phyloP scores from a whole-genome alignment of 1,140 invertebrate species.

The Neomicropteryx cornuta region DNA sequence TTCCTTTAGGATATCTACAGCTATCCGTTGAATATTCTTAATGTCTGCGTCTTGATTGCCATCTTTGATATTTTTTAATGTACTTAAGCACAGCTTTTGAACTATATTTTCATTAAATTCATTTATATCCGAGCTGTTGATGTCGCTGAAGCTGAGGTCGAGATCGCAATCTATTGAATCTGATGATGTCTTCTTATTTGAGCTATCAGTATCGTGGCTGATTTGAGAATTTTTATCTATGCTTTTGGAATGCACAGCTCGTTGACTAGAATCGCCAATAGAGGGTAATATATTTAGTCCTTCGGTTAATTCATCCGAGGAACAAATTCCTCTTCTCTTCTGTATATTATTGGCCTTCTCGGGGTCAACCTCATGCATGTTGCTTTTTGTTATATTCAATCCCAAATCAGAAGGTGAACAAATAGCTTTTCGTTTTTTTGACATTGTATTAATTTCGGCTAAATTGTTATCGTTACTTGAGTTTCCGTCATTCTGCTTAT shows the following conservation, averaged over 20 bases:
- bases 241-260: slow-evolving; percentile 24
- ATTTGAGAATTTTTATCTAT: slow-evolving; percentile 30
- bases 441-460: slow-evolving; percentile 14
- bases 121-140: slow-evolving; percentile 41
- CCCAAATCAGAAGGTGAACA: slow-evolving; percentile 33
- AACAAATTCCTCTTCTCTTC: slow-evolving; percentile 44
- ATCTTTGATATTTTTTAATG: slow-evolving; percentile 39
- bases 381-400: slow-evolving; percentile 32
- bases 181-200: slow-evolving; percentile 36
- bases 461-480: slow-evolving; percentile 14
- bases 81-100: slow-evolving; percentile 38
- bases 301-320: slow-evolving; percentile 34
- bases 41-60: slow-evolving; percentile 40
- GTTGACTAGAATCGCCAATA: slow-evolving; percentile 22
- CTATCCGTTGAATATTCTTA: slow-evolving; percentile 40
- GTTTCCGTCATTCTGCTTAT: slow-evolving; percentile 16
- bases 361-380: slow-evolving; percentile 32
- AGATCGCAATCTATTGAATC: slow-evolving; percentile 39
- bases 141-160: slow-evolving; percentile 40
- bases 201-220: slow-evolving; percentile 32
- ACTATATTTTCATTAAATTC: slow-evolving; percentile 42
- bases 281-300: slow-evolving; percentile 27
- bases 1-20: slow-evolving; percentile 38
- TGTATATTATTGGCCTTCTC: slow-evolving; percentile 30
- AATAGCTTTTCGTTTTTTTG: slow-evolving; percentile 30